Evolutionary conservation across 2,113 vertebrate genomes (phyloP).

Genomic region (Motacilla alba): DNA sequence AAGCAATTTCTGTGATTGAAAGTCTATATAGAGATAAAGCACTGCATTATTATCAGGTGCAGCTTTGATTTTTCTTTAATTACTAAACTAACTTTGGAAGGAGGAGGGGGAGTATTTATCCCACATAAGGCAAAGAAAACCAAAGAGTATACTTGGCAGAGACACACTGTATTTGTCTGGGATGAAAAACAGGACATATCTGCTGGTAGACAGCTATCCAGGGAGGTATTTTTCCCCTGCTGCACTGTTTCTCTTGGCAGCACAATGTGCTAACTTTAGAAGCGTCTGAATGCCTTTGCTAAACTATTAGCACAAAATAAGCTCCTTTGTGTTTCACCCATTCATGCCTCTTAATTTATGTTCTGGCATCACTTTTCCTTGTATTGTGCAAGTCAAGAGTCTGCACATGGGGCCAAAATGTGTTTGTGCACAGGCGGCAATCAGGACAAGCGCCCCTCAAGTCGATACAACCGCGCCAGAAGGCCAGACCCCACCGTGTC

Average conservation of each 20-base stretch:
- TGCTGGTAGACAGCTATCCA: constrained; percentile 50
- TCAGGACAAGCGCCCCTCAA: background rate
- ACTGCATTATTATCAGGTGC: background rate
- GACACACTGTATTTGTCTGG: constrained; percentile 12
- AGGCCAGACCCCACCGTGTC: background rate
- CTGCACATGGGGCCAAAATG: background rate
- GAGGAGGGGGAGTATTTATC: background rate
- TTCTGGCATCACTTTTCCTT: constrained; percentile 55
- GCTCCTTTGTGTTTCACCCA: constrained; percentile 41
- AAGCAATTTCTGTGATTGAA: constrained; percentile 28
- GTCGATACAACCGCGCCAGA: background rate
- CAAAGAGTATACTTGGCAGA: background rate
- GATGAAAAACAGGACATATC: constrained; percentile 61
- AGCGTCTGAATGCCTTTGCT: constrained; percentile 53
- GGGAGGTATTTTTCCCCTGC: constrained; percentile 44
- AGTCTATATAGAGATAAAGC: constrained; percentile 12
- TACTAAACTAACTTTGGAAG: background rate
- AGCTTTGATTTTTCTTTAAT: constrained; percentile 15
- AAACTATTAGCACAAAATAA: constrained; percentile 57
- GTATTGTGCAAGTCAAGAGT: constrained; percentile 49
- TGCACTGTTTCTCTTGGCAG: constrained; percentile 67
- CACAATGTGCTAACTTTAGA: constrained; percentile 61
- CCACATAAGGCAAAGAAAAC: constrained; percentile 38
- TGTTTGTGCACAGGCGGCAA: background rate
- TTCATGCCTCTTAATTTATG: constrained; percentile 55